Conservation (phyloP, 1,140 invertebrate genomes). For the Nephotettix cincticeps region DNA sequence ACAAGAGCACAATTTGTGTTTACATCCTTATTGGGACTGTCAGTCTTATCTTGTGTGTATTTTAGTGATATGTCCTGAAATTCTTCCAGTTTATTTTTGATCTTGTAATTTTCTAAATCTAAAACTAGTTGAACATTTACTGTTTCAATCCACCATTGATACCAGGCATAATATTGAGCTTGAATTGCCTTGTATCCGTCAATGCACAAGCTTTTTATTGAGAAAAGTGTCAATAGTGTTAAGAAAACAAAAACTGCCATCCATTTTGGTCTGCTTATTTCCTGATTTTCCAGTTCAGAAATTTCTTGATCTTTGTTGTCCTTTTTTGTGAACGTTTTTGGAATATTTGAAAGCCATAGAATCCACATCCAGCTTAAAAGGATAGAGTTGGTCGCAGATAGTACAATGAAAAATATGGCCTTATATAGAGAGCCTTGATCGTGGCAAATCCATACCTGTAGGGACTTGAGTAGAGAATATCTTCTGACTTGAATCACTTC, state of each 20-base stretch:
- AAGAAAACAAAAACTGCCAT: neutral
- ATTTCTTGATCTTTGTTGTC: neutral
- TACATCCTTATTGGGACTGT: too few relatives aligned
- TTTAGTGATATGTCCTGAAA: too few relatives aligned
- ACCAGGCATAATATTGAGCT: neutral
- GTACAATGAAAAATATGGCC: neutral
- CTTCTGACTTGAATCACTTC: neutral
- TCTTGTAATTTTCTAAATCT: neutral
- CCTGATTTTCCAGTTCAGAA: neutral
- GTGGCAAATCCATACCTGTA: neutral
- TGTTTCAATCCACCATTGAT: neutral
- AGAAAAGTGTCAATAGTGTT: neutral
- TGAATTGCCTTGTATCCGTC: neutral
- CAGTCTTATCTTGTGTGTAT: too few relatives aligned
- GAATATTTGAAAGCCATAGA: neutral
- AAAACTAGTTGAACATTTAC: neutral
- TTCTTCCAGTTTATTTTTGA: too few relatives aligned
- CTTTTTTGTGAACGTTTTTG: neutral
- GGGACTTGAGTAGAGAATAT: neutral
- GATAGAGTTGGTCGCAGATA: neutral
- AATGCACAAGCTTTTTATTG: neutral
- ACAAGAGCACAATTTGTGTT: too few relatives aligned
- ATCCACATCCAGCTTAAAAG: neutral
- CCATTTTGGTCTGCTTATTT: neutral
- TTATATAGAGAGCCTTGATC: neutral